Evolutionary conservation across 92 coral and sea anemone genomes (phyloP).

Genomic region (Plumapathes pennacea): DNA sequence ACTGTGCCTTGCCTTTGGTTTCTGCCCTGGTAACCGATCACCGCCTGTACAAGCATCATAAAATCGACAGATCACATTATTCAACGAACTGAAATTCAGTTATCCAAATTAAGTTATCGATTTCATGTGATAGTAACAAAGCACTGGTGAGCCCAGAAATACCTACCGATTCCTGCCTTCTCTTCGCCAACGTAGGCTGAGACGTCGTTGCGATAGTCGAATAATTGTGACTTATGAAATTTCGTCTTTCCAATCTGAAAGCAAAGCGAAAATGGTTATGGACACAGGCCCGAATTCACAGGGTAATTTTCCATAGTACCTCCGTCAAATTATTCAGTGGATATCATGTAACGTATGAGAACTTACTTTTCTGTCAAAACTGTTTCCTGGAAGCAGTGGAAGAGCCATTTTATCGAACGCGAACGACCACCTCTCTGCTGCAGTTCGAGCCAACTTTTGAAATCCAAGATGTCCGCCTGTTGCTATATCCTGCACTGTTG

Average conservation of each 20-base stretch:
- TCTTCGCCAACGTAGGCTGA: slow-evolving; percentile 90
- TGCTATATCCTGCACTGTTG: slow-evolving; percentile 49
- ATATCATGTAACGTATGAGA: not conserved
- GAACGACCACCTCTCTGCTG: not conserved
- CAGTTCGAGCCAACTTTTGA: not conserved
- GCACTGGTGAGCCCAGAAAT: too few relatives aligned
- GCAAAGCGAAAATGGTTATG: slow-evolving; percentile 6
- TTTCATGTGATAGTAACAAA: too few relatives aligned
- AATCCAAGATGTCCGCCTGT: slow-evolving; percentile 50
- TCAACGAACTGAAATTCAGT: not conserved
- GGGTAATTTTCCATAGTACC: not conserved
- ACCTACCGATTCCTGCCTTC: slow-evolving; percentile 92
- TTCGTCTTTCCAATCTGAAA: slow-evolving; percentile 89
- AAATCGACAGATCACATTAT: not conserved
- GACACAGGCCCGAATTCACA: slow-evolving; percentile 7
- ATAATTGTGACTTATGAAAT: slow-evolving; percentile 93
- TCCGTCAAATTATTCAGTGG: not conserved
- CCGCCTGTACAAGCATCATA: slow-evolving; percentile 57
- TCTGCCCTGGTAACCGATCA: slow-evolving; percentile 88
- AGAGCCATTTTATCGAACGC: slow-evolving; percentile 67
- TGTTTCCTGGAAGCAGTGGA: slow-evolving; percentile 97
- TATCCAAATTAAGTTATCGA: too few relatives aligned
- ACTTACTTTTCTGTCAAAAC: slow-evolving; percentile 90
- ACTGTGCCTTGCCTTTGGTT: slow-evolving; percentile 80
- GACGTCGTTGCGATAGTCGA: slow-evolving; percentile 95